A percentile compares a stretch with the other conserved stretches of the same genome.
phyloP scores from a whole-genome alignment of 2,797 vertebrate species.

The Sitta carolinensis region DNA sequence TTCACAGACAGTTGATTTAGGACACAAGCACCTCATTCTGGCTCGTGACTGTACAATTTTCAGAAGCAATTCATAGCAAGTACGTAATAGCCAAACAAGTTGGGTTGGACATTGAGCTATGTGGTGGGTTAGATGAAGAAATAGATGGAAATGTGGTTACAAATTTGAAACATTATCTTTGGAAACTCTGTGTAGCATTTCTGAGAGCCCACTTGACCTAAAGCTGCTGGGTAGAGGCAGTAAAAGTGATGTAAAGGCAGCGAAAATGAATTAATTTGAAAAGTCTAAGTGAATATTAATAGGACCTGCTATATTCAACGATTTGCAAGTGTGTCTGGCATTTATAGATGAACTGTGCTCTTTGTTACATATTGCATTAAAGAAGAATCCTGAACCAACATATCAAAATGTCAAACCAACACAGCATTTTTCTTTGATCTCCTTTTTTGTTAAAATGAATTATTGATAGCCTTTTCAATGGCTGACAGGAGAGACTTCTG shows the following conservation, averaged over 20 bases:
- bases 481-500: slow-evolving; percentile 32
- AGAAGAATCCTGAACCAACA: slow-evolving; percentile 26
- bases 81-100: background rate
- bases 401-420: slow-evolving; percentile 51
- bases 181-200: background rate
- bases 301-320: slow-evolving; percentile 3
- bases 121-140: background rate
- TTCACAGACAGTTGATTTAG: background rate
- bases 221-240: background rate
- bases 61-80: background rate
- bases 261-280: slow-evolving; percentile 40
- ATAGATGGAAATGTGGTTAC: background rate
- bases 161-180: slow-evolving; percentile 1
- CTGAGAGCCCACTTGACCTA: slow-evolving; percentile 15
- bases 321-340: slow-evolving; percentile 20
- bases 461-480: slow-evolving; percentile 50
- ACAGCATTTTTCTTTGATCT: slow-evolving; percentile 36
- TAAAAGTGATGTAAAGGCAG: slow-evolving; percentile 4
- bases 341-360: slow-evolving; percentile 49
- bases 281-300: slow-evolving; percentile 44
- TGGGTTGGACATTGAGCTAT: background rate
- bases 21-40: background rate
- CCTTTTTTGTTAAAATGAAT: slow-evolving; percentile 61
- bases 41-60: background rate
- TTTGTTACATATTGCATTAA: slow-evolving; percentile 59